phyloP scores from a whole-genome alignment of 1,140 invertebrate species.

The Vanessa atalanta region DNA sequence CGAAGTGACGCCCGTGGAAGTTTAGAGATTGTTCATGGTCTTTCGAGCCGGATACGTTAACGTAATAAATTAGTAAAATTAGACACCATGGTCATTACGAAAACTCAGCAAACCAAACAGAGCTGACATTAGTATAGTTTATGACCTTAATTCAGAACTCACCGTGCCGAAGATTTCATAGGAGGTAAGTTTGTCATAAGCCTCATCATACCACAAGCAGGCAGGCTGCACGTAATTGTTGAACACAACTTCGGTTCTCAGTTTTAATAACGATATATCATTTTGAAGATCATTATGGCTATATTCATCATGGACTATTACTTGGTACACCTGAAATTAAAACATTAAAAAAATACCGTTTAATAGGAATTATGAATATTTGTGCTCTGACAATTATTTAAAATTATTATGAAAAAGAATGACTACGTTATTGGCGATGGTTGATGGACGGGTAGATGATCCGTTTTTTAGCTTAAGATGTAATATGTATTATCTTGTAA shows the following conservation, averaged over 20 bases:
- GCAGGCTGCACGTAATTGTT: slow-evolving; percentile 70
- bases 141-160: slow-evolving; percentile 34
- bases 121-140: neutral
- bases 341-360: no score
- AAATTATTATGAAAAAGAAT: no score
- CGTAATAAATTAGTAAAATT: no score
- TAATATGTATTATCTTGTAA: no score
- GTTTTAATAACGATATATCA: slow-evolving; percentile 54
- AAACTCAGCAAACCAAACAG: no score
- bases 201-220: slow-evolving; percentile 55
- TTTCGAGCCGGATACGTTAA: no score
- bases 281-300: slow-evolving; percentile 43
- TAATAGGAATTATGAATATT: neutral
- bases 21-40: no score
- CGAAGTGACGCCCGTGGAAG: no score
- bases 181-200: slow-evolving; percentile 40
- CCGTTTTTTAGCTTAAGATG: no score
- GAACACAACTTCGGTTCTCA: slow-evolving; percentile 52
- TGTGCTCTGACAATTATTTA: neutral
- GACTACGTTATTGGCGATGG: no score
- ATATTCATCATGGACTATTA: slow-evolving; percentile 59
- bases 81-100: no score
- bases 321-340: slow-evolving; percentile 55
- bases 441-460: no score
- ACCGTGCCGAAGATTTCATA: slow-evolving; percentile 50